phyloP scores from a whole-genome alignment of 2,797 vertebrate species.

The Artibeus jamaicensis region DNA sequence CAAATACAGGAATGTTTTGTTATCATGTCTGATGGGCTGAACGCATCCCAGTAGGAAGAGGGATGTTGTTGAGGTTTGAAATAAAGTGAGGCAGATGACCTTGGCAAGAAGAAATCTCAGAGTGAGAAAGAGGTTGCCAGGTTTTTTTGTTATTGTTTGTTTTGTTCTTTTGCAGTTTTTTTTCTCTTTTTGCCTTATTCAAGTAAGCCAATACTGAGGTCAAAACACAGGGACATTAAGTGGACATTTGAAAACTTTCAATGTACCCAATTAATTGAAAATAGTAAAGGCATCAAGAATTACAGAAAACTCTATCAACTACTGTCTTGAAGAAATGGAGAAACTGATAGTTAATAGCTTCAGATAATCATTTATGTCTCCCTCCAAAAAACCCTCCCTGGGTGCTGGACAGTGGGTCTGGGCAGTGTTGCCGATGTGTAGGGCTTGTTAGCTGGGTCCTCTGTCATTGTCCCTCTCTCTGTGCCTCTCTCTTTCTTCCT shows the following conservation, averaged over 20 bases:
- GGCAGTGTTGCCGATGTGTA: not conserved
- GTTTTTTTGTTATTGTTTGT: not conserved
- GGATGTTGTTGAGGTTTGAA: conserved; percentile 5
- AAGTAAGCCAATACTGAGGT: conserved; percentile 37
- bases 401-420: not conserved
- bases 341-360: not conserved
- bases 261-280: not conserved
- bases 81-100: conserved; percentile 13
- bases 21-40: conserved; percentile 29
- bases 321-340: not conserved
- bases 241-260: not conserved
- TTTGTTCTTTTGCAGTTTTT: not conserved
- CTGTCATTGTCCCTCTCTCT: not conserved
- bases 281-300: not conserved
- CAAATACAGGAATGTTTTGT: conserved; percentile 27
- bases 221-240: not conserved
- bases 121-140: not conserved
- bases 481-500: not conserved
- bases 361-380: not conserved
- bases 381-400: not conserved
- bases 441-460: not conserved
- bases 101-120: not conserved
- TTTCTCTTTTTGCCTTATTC: not conserved
- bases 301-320: not conserved
- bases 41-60: not conserved